Evolutionary conservation across 2,888 invertebrate genomes (phyloP), one percentile per base, ranked within the genome.

Genomic region (Automeris io): DNA sequence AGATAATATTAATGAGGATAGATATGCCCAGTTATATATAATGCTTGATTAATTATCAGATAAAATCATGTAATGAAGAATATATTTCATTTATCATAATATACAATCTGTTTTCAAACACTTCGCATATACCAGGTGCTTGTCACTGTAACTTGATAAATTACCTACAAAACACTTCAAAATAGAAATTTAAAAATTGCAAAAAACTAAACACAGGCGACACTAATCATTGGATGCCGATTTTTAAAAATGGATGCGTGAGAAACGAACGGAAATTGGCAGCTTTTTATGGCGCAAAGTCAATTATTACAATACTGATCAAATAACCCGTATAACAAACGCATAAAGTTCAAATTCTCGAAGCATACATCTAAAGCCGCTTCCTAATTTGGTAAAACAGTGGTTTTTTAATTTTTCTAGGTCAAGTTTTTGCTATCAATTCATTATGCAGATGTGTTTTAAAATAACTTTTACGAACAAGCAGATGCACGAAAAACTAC

Each of bases 381-480:
- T 29, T 32, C 32, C 29, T 35, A 39, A 39, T 22, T 19, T 39
- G 40, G 33, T 37, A 26, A 26, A 33, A 40, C 25, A 33, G 33
- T 36, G 26, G 33, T 16, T 22, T n/a, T 22, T 72, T 76, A 69
- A 72, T 51, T 66, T 77, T 77, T 74, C 70, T 82, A 81, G 86
- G 86, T 86, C 82, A 83, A 70, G 55, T 86, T 86, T 86, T 86
- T 85, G 77, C 76, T 76, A 79, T 74, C 66, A 75, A 73, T 79
- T 72, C 72, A 70, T 70, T 83, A 86, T 86, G 85, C 83, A 86
- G 83, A 86, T 86, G 85, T 65, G 63, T 68, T 72, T 71, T 66
- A 76, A 79, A 77, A 73, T 69, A 70, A 48, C 62, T 64, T 72
- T 73, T 67, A 68, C 67, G 77, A 67, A 61, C 64, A 46, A 70